Conservation (phyloP, 2,888 invertebrate genomes). For the Rhingia campestris region DNA sequence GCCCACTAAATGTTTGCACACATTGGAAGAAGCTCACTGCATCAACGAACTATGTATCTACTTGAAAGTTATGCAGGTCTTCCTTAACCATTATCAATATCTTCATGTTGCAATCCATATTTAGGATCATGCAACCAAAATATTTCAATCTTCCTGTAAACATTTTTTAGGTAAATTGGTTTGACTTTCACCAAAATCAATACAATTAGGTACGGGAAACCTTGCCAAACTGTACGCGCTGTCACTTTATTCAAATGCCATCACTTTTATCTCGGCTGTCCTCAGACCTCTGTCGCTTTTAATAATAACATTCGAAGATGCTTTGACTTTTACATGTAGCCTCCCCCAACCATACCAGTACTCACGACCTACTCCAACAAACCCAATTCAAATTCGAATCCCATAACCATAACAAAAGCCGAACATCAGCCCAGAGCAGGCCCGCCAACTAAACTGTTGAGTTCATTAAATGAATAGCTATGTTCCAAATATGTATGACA, state of each 20-base stretch:
- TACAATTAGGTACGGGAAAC: slow-evolving; percentile 9
- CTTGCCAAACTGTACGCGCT: slow-evolving; percentile 5
- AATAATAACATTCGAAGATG: slow-evolving; percentile 42
- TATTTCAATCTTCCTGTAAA: not conserved
- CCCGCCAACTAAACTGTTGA: slow-evolving; percentile 46
- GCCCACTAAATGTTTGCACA: too few relatives aligned
- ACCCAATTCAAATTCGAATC: slow-evolving; percentile 10
- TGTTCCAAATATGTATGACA: slow-evolving; percentile 73
- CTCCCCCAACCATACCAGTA: slow-evolving; percentile 37
- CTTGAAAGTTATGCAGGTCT: too few relatives aligned
- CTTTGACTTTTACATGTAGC: slow-evolving; percentile 60
- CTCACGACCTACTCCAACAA: slow-evolving; percentile 66
- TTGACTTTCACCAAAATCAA: slow-evolving; percentile 2
- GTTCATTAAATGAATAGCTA: slow-evolving; percentile 72
- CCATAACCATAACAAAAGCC: slow-evolving; percentile 7
- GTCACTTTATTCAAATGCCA: slow-evolving; percentile 67
- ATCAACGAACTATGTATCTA: too few relatives aligned
- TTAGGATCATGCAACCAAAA: not conserved
- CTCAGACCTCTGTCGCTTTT: slow-evolving; percentile 11
- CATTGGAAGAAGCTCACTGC: too few relatives aligned
- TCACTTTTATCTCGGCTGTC: slow-evolving; percentile 60
- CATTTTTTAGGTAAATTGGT: not conserved
- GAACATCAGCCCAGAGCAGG: slow-evolving; percentile 20
- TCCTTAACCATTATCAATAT: too few relatives aligned
- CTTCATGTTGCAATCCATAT: not conserved